phyloP scores from a whole-genome alignment of 1,140 invertebrate species.

The Calliphora vicina region DNA sequence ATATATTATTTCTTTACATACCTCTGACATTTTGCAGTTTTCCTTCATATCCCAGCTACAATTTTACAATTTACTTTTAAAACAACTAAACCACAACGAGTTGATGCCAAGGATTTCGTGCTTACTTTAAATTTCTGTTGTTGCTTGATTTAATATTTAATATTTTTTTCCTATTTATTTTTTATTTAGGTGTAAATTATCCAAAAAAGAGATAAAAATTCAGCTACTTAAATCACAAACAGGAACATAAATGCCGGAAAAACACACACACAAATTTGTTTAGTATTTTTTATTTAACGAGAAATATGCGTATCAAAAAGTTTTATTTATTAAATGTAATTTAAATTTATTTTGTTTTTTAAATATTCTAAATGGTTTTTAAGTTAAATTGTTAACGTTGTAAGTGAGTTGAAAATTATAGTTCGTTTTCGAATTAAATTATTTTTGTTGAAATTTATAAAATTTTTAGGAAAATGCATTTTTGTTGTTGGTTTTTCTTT shows the following conservation, averaged over 20 bases:
- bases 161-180: neutral
- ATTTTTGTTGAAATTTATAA: neutral
- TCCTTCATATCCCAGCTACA: neutral
- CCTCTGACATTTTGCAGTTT: slow-evolving; percentile 2
- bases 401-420: neutral
- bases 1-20: neutral
- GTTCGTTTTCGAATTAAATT: neutral
- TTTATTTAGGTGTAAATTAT: neutral
- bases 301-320: no score
- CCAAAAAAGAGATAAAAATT: neutral
- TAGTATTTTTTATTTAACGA: no score
- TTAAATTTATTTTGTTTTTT: no score
- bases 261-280: no score
- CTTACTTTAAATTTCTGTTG: neutral
- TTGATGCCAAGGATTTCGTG: neutral
- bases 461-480: neutral
- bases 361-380: no score
- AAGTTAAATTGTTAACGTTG: neutral
- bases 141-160: no score
- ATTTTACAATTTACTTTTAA: neutral
- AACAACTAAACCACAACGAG: neutral
- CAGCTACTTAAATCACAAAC: neutral
- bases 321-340: no score
- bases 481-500: neutral
- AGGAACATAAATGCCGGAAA: neutral